Percentiles rank a stretch among this genome's conserved stretches.
Evolutionary conservation across 2,888 invertebrate species (phyloP).

Genomic region (Drosophila setosimentum): DNA sequence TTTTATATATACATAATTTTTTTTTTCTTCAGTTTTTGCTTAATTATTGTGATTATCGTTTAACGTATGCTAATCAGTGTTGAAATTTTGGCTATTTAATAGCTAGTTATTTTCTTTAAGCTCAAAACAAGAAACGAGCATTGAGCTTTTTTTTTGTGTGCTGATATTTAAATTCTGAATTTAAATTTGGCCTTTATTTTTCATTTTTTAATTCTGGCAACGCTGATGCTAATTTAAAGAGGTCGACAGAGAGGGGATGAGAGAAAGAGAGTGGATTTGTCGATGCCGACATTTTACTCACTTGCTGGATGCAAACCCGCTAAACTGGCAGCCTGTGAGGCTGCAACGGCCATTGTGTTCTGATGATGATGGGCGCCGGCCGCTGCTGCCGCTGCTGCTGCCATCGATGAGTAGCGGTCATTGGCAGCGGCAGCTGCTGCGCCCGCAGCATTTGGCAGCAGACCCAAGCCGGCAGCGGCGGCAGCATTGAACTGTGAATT

Average conservation of each 20-base stretch:
- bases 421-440: slow-evolving; percentile 83
- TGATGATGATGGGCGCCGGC: slow-evolving; percentile 87
- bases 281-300: slow-evolving; percentile 84
- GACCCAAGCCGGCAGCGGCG: slow-evolving; percentile 84
- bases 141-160: neutral
- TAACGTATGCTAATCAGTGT: slow-evolving; percentile 6
- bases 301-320: slow-evolving; percentile 91
- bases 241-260: neutral
- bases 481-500: slow-evolving; percentile 85
- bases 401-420: slow-evolving; percentile 84
- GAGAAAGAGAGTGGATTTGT: slow-evolving; percentile 9
- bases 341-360: slow-evolving; percentile 92
- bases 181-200: neutral
- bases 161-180: neutral
- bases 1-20: neutral
- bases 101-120: neutral
- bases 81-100: neutral
- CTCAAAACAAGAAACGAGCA: neutral
- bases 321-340: slow-evolving; percentile 93
- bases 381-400: slow-evolving; percentile 84
- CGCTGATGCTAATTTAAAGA: neutral
- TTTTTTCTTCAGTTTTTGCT: no score
- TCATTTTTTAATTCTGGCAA: neutral
- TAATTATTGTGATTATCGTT: neutral
- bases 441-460: slow-evolving; percentile 84